A percentile compares a stretch with the other conserved stretches of the same genome.
Conservation (phyloP, 2,888 invertebrate species). For the Leptopilina syphax region DNA sequence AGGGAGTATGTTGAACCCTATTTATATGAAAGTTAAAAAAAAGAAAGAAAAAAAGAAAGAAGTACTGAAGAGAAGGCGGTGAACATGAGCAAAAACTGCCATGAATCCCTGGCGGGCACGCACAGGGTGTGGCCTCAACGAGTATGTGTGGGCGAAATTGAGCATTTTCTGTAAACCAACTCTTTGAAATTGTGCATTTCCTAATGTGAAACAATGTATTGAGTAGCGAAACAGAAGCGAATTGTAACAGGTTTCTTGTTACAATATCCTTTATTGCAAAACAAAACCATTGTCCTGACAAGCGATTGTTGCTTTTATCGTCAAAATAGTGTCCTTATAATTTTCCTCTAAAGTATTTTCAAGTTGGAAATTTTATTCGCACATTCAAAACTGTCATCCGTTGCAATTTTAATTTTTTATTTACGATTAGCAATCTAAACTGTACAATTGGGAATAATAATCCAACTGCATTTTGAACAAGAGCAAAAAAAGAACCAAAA, state of each 20-base stretch:
- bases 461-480: no score
- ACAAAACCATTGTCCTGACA: constrained; percentile 8
- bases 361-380: no score
- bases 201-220: constrained; percentile 38
- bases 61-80: constrained; percentile 50
- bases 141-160: constrained; percentile 28
- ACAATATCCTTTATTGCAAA: constrained; percentile 17
- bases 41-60: not conserved
- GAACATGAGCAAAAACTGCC: constrained; percentile 52
- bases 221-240: constrained; percentile 33
- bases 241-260: constrained; percentile 26
- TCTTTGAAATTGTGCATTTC: constrained; percentile 24
- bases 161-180: constrained; percentile 22
- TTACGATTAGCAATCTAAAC: no score
- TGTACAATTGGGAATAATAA: no score
- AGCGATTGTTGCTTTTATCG: not conserved
- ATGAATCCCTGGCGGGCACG: constrained; percentile 45
- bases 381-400: no score
- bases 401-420: no score
- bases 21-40: no score
- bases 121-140: constrained; percentile 51
- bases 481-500: no score
- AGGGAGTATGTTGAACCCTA: constrained; percentile 57
- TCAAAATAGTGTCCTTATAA: not conserved
- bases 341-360: not conserved